phyloP scores from a whole-genome alignment of 2,113 vertebrate genomes.

The Podarcis muralis region DNA sequence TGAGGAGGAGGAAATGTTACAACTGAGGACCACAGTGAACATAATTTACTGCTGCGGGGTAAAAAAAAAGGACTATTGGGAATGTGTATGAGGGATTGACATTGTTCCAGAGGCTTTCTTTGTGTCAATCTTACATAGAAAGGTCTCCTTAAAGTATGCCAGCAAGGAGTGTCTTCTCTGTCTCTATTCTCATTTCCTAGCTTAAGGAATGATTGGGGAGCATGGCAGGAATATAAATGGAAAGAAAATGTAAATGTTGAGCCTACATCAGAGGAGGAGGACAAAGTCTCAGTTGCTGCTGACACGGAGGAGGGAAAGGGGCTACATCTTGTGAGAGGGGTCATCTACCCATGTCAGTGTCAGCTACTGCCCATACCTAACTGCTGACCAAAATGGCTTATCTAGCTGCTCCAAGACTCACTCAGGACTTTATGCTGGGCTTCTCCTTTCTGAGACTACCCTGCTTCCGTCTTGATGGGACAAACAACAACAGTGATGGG shows the following conservation, averaged over 20 bases:
- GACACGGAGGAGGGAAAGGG: too few relatives aligned
- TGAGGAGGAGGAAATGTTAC: constrained; percentile 2
- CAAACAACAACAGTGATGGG: too few relatives aligned
- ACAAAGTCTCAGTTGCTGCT: too few relatives aligned
- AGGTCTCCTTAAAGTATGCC: neutral
- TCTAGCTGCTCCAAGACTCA: too few relatives aligned
- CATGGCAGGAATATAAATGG: neutral
- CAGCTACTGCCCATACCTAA: too few relatives aligned
- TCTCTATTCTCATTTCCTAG: neutral
- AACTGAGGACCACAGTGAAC: constrained; percentile 28
- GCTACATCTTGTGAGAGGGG: too few relatives aligned
- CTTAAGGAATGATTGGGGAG: neutral
- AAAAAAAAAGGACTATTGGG: neutral
- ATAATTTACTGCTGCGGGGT: neutral
- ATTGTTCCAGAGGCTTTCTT: neutral
- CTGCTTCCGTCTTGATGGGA: too few relatives aligned
- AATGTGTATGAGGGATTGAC: neutral
- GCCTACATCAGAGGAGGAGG: too few relatives aligned
- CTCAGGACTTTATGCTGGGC: too few relatives aligned
- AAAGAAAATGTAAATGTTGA: neutral
- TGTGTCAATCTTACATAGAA: neutral
- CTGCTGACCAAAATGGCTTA: too few relatives aligned
- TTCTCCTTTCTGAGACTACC: too few relatives aligned
- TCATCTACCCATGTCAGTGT: too few relatives aligned
- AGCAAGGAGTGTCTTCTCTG: neutral